Conservation (phyloP, 2,797 vertebrate genomes). For the Petrocephalus schoutedeni region DNA sequence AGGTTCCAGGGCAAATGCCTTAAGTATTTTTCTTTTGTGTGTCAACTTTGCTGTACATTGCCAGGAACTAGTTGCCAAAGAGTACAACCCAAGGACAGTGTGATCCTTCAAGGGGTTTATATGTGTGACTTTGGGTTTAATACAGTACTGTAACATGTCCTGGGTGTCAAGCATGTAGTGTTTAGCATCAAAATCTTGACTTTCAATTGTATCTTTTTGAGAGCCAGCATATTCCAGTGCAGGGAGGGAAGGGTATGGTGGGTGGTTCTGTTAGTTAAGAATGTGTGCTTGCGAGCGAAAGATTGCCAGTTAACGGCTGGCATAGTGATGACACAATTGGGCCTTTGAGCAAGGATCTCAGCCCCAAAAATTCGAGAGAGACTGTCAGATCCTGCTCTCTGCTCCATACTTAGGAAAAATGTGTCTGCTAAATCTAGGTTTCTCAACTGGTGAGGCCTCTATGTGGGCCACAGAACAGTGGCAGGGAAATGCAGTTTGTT, state of each 20-base stretch:
- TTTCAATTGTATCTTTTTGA: no score
- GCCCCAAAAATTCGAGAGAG: no score
- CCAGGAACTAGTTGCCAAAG: neutral
- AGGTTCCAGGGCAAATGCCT: neutral
- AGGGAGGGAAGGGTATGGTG: neutral
- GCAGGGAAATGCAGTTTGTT: no score
- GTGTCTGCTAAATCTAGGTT: neutral
- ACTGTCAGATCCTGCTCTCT: no score
- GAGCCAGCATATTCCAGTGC: neutral
- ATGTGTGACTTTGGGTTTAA: neutral
- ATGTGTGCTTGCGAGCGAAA: neutral
- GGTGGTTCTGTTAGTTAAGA: neutral
- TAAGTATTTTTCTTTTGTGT: neutral
- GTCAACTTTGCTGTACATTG: neutral
- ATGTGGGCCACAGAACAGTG: no score
- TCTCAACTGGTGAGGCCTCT: no score
- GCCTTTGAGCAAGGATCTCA: no score
- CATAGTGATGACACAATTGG: no score
- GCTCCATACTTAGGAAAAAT: neutral
- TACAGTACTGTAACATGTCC: neutral
- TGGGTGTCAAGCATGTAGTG: neutral
- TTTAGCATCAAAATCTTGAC: neutral
- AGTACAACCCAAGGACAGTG: neutral
- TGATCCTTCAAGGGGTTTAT: neutral
- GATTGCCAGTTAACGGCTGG: neutral